Conservation (phyloP, 35 echinoderm and acorn worm genomes). For the Nesometra sesokonis region DNA sequence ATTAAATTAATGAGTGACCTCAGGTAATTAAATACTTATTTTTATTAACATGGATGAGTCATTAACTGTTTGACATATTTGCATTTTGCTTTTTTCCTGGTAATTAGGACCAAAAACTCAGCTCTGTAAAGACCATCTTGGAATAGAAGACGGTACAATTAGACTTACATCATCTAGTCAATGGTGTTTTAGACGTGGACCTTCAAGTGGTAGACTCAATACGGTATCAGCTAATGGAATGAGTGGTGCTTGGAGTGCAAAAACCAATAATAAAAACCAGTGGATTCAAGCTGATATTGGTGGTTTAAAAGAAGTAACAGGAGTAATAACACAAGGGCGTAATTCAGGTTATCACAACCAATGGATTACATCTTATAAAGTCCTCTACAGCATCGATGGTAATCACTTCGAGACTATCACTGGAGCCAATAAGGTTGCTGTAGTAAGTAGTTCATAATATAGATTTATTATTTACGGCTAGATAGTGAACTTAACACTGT, state of each 20-base stretch:
- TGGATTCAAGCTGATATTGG: constrained; percentile 29
- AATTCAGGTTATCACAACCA: background rate
- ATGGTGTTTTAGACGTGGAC: background rate
- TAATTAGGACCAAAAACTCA: background rate
- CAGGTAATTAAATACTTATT: too few relatives aligned
- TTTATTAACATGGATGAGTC: too few relatives aligned
- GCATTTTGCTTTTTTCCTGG: too few relatives aligned
- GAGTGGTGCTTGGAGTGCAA: constrained; percentile 17
- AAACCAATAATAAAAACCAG: constrained; percentile 17
- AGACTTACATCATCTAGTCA: constrained; percentile 16
- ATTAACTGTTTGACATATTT: too few relatives aligned
- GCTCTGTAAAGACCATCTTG: background rate
- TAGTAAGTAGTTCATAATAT: background rate
- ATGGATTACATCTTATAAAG: background rate
- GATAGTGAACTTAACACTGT: too few relatives aligned
- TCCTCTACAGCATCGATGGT: background rate
- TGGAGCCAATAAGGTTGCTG: background rate
- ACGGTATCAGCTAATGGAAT: background rate
- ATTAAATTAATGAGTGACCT: too few relatives aligned
- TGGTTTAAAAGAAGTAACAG: background rate
- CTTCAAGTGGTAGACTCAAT: constrained; percentile 13
- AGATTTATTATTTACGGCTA: too few relatives aligned
- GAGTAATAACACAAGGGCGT: background rate
- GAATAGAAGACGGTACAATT: constrained; percentile 10
- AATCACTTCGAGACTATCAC: background rate